Evolutionary conservation across 2,797 vertebrate species (phyloP), one percentile per base, ranked within the genome.

Genomic region (Ispidina picta): DNA sequence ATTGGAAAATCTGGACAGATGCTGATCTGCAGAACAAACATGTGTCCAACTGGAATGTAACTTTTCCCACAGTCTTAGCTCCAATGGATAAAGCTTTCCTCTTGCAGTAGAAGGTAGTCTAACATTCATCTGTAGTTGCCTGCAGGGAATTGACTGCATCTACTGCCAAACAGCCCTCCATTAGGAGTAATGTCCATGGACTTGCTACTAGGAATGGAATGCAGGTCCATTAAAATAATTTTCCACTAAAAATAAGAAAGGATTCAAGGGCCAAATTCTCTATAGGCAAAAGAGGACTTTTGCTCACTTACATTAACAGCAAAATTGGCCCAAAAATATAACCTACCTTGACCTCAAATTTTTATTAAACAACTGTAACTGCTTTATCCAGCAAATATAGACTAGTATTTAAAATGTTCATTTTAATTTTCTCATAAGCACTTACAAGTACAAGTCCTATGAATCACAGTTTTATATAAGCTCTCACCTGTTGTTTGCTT

Each of bases 401-500:
- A 58, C 37, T 60, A 31, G 84, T 59, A 71, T 58, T 64, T 72
- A 48, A 20, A 83, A 65, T 22, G 20, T 75, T 33, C 33, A 75
- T 33, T 87, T 86, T 21, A 28, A 44, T 56, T 84, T 75, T 63
- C 41, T 31, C 35, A 37, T 46, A 56, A 60, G 22, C 31, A 71
- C 31, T 72, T 46, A 28, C 4, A 55, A 88, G 22, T 20, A 64
- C 11, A 84, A 80, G 58, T 28, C 52, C 20, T 33, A 12, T 22
- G 23, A 75, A 73, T 15, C 28, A 79, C 7, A 35, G n/a, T 66
- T 72, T 81, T 35, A 23, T 64, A 37, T 70, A 80, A 71, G 7
- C 19, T 94, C 98, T 93, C 97, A 99, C 99, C 99, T 98, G 99
- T 99, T 84, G 99, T 99, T 95, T 99, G 99, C 92, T 99, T 99